Evolutionary conservation across 2,113 vertebrate genomes (phyloP).

Genomic region (Thomomys bottae): DNA sequence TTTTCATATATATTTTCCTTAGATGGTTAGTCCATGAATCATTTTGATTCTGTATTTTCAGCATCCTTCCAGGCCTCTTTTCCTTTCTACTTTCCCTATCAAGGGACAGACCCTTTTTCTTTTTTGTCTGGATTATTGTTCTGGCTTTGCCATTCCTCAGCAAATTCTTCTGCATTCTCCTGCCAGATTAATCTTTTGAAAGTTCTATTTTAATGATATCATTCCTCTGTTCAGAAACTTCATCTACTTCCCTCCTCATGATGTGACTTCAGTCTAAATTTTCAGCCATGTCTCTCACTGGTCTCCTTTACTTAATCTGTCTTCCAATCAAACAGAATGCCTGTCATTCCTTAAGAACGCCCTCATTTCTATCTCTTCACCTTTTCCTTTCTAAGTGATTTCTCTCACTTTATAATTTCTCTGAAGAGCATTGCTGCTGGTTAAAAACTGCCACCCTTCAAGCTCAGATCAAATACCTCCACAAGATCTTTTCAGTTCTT

Average conservation of each 20-base stretch:
- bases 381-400: constrained; percentile 35
- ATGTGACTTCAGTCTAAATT: constrained; percentile 44
- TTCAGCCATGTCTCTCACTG: constrained; percentile 5
- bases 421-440: not conserved
- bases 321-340: not conserved
- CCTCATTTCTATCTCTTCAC: not conserved
- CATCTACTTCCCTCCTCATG: not conserved
- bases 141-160: constrained; percentile 28
- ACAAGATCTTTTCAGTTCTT: constrained; percentile 9
- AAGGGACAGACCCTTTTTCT: not conserved
- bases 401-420: constrained; percentile 18
- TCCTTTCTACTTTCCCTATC: not conserved
- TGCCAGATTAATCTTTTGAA: constrained; percentile 68
- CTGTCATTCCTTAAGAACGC: not conserved
- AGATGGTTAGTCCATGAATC: not conserved
- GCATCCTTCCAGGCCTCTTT: not conserved
- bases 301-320: not conserved
- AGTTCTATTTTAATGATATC: constrained; percentile 57
- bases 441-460: not conserved
- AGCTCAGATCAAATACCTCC: constrained; percentile 20
- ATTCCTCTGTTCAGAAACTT: constrained; percentile 46
- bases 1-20: constrained; percentile 1
- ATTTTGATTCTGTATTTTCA: constrained; percentile 37
- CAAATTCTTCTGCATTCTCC: constrained; percentile 36
- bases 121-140: constrained; percentile 49